Conservation (phyloP, 2,113 vertebrate genomes). For the Pogona vitticeps region DNA sequence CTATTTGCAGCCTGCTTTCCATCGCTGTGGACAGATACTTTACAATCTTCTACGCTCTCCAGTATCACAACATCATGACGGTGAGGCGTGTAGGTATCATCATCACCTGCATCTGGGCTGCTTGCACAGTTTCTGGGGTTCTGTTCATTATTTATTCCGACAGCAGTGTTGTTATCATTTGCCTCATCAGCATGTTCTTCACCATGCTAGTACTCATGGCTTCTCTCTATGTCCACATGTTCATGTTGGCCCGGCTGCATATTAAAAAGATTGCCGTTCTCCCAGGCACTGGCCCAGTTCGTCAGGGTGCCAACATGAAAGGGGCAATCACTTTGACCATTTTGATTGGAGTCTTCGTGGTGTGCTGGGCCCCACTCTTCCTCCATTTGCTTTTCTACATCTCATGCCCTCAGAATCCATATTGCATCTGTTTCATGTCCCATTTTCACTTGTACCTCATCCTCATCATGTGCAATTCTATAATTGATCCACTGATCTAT, state of each 20-base stretch:
- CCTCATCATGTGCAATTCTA: constrained; percentile 95
- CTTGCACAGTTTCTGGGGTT: constrained; percentile 85
- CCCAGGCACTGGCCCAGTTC: constrained; percentile 82
- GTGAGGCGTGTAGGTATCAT: constrained; percentile 80
- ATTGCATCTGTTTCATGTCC: constrained; percentile 97
- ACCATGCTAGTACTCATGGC: constrained; percentile 96
- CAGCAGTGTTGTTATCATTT: constrained; percentile 90
- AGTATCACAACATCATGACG: constrained; percentile 94
- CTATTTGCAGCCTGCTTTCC: constrained; percentile 93
- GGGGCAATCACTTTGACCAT: constrained; percentile 94
- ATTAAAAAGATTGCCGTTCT: constrained; percentile 91
- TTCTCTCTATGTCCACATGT: constrained; percentile 95
- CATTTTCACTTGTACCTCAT: constrained; percentile 97
- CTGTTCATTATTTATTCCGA: constrained; percentile 93
- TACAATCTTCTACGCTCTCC: constrained; percentile 94
- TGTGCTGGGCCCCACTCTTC: constrained; percentile 96
- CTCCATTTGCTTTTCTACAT: constrained; percentile 94
- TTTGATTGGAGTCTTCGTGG: constrained; percentile 92
- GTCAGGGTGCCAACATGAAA: constrained; percentile 92
- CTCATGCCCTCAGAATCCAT: constrained; percentile 92
- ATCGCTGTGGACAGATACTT: constrained; percentile 95
- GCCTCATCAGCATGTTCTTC: constrained; percentile 93
- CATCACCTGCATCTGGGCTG: constrained; percentile 88
- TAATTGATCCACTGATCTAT: constrained; percentile 95
- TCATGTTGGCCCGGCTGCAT: constrained; percentile 91